phyloP scores from a whole-genome alignment of 2,797 vertebrate genomes.

The Erethizon dorsatum region DNA sequence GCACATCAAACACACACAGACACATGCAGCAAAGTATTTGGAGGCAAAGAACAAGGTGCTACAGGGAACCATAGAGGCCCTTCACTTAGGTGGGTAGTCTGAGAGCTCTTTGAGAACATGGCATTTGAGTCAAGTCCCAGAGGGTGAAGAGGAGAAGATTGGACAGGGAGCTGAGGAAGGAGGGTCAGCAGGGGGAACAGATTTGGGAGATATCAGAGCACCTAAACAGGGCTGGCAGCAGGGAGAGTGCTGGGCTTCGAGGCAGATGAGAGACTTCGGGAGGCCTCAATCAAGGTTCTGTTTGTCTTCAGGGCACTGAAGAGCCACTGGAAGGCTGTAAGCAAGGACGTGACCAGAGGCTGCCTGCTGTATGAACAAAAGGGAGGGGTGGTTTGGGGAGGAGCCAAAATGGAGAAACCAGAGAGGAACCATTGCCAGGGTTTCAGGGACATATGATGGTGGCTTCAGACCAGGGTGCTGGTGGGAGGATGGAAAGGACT shows the following conservation, averaged over 20 bases:
- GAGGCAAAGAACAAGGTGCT: not conserved
- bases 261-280: fast-evolving
- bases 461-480: not conserved
- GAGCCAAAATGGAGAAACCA: not conserved
- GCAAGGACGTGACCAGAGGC: not conserved
- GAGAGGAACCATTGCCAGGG: not conserved
- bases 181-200: not conserved
- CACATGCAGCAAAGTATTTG: not conserved
- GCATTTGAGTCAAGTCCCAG: not conserved
- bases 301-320: not conserved
- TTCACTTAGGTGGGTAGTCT: not conserved
- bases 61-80: not conserved
- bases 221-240: too few relatives aligned
- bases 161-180: not conserved
- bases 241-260: not conserved
- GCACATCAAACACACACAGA: not conserved
- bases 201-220: not conserved
- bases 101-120: not conserved
- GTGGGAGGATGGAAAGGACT: not conserved
- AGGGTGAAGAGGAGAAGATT: not conserved
- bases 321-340: not conserved
- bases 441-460: not conserved
- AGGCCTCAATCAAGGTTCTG: not conserved
- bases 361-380: not conserved
- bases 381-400: not conserved